phyloP scores from a whole-genome alignment of 2,113 vertebrate genomes.

The Melierax canorus region DNA sequence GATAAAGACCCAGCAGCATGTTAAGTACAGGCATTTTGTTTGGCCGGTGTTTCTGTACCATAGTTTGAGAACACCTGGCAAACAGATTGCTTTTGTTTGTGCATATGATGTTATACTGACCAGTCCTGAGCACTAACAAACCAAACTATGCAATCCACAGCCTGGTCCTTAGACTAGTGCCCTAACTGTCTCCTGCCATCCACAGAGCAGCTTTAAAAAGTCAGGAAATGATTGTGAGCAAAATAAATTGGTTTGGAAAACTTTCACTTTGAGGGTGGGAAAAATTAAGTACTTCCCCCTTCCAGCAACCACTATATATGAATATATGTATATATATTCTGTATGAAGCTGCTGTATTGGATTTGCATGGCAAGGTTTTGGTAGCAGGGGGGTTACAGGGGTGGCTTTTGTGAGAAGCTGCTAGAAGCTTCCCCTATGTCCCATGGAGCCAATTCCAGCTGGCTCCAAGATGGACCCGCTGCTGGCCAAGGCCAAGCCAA shows the following conservation, averaged over 20 bases:
- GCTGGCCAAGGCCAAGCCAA: no score
- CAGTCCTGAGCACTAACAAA: not conserved
- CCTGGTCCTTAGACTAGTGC: not conserved
- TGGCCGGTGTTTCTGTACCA: not conserved
- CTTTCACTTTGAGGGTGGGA: accelerated
- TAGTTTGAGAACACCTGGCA: not conserved
- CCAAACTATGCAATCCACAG: not conserved
- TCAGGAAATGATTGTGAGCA: not conserved
- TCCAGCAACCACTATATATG: accelerated
- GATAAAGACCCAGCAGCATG: not conserved
- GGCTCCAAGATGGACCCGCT: no score
- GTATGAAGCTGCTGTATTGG: not conserved
- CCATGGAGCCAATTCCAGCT: no score
- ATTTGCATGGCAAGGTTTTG: no score
- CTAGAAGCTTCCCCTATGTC: no score
- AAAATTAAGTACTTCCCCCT: no score
- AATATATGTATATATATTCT: no score
- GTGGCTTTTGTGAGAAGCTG: no score
- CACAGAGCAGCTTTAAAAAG: not conserved
- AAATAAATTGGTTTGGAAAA: not conserved
- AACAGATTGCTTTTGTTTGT: not conserved
- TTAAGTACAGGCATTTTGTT: not conserved
- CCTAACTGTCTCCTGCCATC: not conserved
- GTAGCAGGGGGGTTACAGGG: no score
- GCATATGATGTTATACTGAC: not conserved